Percentiles rank a stretch among this genome's conserved stretches.
These are phyloP conservation scores for Acanthosepion esculentum DNA, from an alignment of 2,888 invertebrate species.

Conservation along the genomic window DNA sequence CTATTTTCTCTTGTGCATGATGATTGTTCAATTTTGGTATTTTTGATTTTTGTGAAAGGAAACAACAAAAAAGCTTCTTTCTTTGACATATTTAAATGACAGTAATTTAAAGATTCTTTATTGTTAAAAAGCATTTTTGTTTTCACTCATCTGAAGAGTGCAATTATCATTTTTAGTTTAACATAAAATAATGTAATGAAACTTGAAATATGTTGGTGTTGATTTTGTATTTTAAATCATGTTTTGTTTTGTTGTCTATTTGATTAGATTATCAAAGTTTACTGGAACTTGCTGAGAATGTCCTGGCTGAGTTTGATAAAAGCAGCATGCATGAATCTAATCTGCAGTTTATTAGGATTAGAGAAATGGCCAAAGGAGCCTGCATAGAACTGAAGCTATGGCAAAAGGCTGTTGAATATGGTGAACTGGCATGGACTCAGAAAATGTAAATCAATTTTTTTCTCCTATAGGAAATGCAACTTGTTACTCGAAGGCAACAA, in stretches of 20 bases:
- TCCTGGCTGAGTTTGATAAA: not conserved
- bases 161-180: not conserved
- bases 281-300: not conserved
- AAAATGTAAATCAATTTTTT: not conserved
- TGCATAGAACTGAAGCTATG: not conserved
- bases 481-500: no score
- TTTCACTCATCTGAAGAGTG: not conserved
- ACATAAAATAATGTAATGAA: not conserved
- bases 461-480: not conserved
- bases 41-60: no score
- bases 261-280: not conserved
- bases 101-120: not conserved
- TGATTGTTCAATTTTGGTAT: no score
- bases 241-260: not conserved
- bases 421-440: not conserved
- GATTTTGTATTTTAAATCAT: not conserved
- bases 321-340: not conserved
- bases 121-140: not conserved
- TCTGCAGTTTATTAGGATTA: not conserved
- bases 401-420: not conserved
- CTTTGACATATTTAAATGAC: no score
- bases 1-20: no score
- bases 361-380: not conserved
- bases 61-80: no score
- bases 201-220: not conserved